Evolutionary conservation across 2,113 vertebrate species (phyloP).

Genomic region (Dolichallabes microphthalmus): DNA sequence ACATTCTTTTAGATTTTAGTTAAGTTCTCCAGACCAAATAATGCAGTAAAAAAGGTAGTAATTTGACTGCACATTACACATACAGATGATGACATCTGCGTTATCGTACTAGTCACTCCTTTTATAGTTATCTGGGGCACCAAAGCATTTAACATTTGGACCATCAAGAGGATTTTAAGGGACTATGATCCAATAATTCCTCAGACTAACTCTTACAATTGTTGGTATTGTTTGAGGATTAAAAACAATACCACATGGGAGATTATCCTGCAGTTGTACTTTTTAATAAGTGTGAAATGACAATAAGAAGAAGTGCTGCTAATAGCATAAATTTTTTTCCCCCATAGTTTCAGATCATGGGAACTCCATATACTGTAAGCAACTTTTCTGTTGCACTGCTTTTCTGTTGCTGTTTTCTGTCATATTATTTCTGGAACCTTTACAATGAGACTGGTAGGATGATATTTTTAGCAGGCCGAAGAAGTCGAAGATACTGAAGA

Average conservation of each 20-base stretch:
- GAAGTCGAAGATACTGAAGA: too few relatives aligned
- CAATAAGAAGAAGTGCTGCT: conserved; percentile 3
- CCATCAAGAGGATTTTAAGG: not conserved
- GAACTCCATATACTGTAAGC: not conserved
- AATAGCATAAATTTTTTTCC: not conserved
- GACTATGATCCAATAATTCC: not conserved
- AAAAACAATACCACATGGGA: not conserved
- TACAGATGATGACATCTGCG: not conserved
- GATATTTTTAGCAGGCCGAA: not conserved
- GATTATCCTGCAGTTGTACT: not conserved
- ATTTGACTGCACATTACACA: not conserved
- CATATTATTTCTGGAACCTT: conserved; percentile 20
- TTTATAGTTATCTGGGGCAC: conserved; percentile 11
- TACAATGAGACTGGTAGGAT: not conserved
- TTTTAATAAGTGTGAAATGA: not conserved
- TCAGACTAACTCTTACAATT: not conserved
- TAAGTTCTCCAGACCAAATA: not conserved
- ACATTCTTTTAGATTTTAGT: not conserved
- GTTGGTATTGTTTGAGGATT: not conserved
- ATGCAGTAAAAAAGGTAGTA: not conserved
- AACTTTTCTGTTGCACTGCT: not conserved
- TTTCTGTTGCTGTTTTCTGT: not conserved
- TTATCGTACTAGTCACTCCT: not conserved
- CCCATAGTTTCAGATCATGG: not conserved
- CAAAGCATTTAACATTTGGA: not conserved